Evolutionary conservation across 1,140 invertebrate genomes (phyloP), one percentile per base, ranked within the genome.

Genomic region (Eubasilissa regina): DNA sequence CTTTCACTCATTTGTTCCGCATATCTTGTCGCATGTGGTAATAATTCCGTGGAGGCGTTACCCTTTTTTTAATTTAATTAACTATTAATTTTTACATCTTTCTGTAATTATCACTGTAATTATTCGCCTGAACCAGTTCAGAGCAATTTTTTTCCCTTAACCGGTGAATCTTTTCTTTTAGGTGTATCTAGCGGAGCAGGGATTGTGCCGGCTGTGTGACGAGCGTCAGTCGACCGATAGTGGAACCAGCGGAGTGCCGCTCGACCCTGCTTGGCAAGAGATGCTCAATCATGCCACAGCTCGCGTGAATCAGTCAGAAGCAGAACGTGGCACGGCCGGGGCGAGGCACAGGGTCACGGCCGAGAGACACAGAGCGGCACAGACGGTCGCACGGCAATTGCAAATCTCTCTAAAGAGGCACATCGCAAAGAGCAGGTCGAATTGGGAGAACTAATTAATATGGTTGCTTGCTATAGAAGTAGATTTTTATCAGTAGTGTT

Each of bases 201-300:
- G 93, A 73, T 89, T 94, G 87, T 90, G 87, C 81, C 87, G 84
- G 87, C 93, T 89, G 86, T 92, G 86, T 0, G 91, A 87, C 85
- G 88, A 75, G 87, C 92, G 86, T 0, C 91, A 87, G 85, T 87
- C 70, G 84, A 87, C 84, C 85, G 87, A 83, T 87, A 86, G 86
- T 21, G 84, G 84, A 3, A 86, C 85, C 13, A 80, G 77, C 12
- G 88, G 88, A 0, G 85, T 89, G 77, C 88, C 89, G 0, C 84
- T 97, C 87, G 97, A 98, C 87, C 95, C 95, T 85, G 97, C 97
- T 45, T 99, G 97, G 97, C 97, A 99, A 89, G 97, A 99, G 91
- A 98, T 98, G 96, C 91, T 99, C 17, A 99, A 99, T 88, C 96
- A 98, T 90, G 97, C 97, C 75, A 98, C 96, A 9, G 93, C 95